These are phyloP conservation scores for Melitaea athalia DNA, from an alignment of 2,888 invertebrate genomes.

Conservation along the genomic window DNA sequence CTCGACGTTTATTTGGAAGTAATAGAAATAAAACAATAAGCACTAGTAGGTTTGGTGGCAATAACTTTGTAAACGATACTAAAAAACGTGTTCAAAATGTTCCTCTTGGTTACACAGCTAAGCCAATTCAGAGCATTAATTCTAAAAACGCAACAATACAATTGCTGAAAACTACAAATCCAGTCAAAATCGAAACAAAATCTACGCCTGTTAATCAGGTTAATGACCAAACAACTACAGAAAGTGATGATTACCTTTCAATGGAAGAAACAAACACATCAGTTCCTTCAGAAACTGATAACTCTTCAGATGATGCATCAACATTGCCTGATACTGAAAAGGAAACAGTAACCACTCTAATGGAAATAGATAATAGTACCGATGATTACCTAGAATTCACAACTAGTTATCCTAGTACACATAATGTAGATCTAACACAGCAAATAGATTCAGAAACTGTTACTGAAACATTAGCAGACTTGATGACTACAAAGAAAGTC, in stretches of 20 bases:
- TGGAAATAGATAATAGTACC: constrained; percentile 64
- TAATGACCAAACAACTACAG: constrained; percentile 43
- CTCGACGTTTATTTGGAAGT: constrained; percentile 50
- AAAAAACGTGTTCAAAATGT: constrained; percentile 75
- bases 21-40: constrained; percentile 63
- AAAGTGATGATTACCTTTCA: constrained; percentile 66
- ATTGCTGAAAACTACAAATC: constrained; percentile 21
- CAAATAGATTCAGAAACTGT: constrained; percentile 46
- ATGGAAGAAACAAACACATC: constrained; percentile 58
- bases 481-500: constrained; percentile 27
- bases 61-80: constrained; percentile 57
- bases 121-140: constrained; percentile 39
- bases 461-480: constrained; percentile 42
- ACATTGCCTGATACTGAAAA: constrained; percentile 55
- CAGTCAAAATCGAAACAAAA: constrained; percentile 42
- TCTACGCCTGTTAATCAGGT: constrained; percentile 39
- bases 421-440: constrained; percentile 49
- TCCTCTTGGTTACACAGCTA: constrained; percentile 65
- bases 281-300: constrained; percentile 43
- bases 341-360: constrained; percentile 58
- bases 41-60: constrained; percentile 59
- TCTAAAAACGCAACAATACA: constrained; percentile 26
- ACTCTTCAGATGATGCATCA: constrained; percentile 48
- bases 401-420: constrained; percentile 59
- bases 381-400: constrained; percentile 71